Base-by-base conservation (phyloP, 2,888 invertebrate genomes). In the Cheilosia vulpina region DNA sequence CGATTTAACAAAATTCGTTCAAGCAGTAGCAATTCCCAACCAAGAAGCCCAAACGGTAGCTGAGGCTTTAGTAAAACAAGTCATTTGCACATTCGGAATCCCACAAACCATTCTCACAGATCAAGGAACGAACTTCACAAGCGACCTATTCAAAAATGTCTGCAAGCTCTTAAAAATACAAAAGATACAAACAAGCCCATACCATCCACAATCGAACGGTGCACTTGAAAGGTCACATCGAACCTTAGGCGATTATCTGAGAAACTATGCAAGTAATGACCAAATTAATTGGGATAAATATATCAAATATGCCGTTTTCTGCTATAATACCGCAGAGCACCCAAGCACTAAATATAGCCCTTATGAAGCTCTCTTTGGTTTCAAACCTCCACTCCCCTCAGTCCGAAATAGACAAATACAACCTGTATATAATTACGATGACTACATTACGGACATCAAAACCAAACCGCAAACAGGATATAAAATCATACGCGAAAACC, bases 281-380 rank as follows among this genome's bases (percentile, higher is more conserved):
- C 66, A 19, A 15, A 66, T 11, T 11, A 65, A 21, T 24, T 31
- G 47, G 34, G 34, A 47, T 24, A 43, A 15, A 15, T 50, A 11
- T 9, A 21, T 55, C 27, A 27, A 31, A n/a, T 43, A 43, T 27
- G 41, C 60, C 19, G 27, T 60, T 13, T 60, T 60, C 60, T 60
- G 41, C 43, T 60, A 43, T 27, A 60, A 60, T 24, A 60, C 60
- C 24, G 21, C 60, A 43, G 55, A 55, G 31, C 55, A 55, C 55
- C 34, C 55, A 55, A 55, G 55, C 31, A 55, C 43, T 4, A 43
- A 41, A 5, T 43, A n/a, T 11, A 60, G 60, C n/a, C 45, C 24
- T 21, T 43, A 50, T 27, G 27, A 27, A 27, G 27, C 27, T 27
- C 27, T 27, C 27, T 55, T 31, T 13, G 15, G 17, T 34, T 31